Evolutionary conservation across 2,888 invertebrate genomes (phyloP), one percentile per base, ranked within the genome.

Genomic region (Acanthosepion esculentum): DNA sequence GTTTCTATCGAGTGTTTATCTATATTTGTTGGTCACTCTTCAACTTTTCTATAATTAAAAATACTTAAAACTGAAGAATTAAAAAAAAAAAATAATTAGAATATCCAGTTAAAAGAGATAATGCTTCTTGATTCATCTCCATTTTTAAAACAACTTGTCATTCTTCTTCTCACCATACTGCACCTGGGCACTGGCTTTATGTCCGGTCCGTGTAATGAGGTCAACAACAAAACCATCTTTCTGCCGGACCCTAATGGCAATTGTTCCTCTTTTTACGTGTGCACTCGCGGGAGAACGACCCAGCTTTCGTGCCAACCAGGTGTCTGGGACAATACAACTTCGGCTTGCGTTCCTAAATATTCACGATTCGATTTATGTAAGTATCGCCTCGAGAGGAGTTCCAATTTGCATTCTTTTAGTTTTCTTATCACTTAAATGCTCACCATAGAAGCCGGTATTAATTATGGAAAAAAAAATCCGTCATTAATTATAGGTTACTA

Each of bases 241-340:
- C 29, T 92, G 41, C 48, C 92, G 0, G 92, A 92, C 92, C 92
- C 92, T 8, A 12, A 92, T 20, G 92, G 92, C 8, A 92, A 92
- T 50, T 92, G 92, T 92, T 92, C 92, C 26, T 50, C 92, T 0
- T 92, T 92, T 50, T 92, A 92, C 26, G 50, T 92, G 7, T 92
- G 92, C 26, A 50, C 92, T 2, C 48, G n/a, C 8, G 92, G 92
- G 20, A 29, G 50, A 26, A 29, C 92, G 4, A 48, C 50, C n/a
- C 92, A 92, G 26, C 92, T 92, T 6, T 92, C 92, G 5, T 92
- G 92, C 15, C 92, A 50, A 92, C 92, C 92, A n/a, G 92, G 92
- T 7, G 92, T 92, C 48, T 92, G 92, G 92, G 50, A 92, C 50
- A 48, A 92, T 50, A 50, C 29, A 12, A 92, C 48, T 10, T 92